Evolutionary conservation across 2,113 vertebrate species (phyloP).

Genomic region (Neogale vison): DNA sequence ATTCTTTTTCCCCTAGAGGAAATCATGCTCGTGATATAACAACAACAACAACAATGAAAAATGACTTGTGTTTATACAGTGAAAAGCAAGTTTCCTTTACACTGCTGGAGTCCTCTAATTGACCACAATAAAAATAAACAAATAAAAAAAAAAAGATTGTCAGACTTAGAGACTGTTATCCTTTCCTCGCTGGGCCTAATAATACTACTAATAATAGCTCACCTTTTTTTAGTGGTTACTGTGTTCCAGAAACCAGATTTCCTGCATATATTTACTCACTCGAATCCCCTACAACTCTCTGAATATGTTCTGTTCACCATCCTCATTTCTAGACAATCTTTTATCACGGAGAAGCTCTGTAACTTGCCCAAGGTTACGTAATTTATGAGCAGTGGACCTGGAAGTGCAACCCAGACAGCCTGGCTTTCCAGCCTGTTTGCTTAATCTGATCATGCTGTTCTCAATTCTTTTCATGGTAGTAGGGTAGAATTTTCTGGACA

Average conservation of each 20-base stretch:
- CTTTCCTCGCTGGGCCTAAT: background rate
- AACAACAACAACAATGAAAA: background rate
- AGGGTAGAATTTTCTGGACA: background rate
- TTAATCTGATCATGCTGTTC: background rate
- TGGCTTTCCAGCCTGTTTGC: background rate
- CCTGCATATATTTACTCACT: background rate
- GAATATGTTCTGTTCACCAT: background rate
- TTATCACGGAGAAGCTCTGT: background rate
- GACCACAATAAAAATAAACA: background rate
- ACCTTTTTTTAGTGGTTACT: background rate
- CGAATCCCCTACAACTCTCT: background rate
- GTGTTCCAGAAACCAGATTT: background rate
- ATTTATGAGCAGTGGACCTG: background rate
- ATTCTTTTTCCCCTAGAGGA: background rate
- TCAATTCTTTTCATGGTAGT: background rate
- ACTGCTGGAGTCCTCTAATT: background rate
- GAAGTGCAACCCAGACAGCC: background rate
- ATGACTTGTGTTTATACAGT: background rate
- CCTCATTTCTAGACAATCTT: background rate
- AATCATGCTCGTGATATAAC: background rate
- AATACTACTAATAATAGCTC: background rate
- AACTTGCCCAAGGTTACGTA: background rate
- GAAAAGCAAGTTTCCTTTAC: background rate
- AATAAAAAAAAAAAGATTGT: background rate
- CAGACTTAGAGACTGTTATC: background rate